Base-by-base conservation (phyloP, 2,113 vertebrate species). In the Electrona antarctica region DNA sequence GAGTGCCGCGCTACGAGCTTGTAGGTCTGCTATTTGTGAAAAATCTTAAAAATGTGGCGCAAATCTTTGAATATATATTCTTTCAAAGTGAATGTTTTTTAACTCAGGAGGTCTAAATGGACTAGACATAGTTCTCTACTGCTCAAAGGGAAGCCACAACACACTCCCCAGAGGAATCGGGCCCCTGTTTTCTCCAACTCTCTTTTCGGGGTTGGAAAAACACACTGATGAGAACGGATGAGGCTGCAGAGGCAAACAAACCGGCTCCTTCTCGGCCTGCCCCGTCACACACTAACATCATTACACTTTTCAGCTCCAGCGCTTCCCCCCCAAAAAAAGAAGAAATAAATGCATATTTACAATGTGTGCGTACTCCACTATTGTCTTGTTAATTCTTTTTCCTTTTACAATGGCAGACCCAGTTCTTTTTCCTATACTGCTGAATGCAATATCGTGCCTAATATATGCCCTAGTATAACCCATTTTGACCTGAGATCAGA, bases 301-400 rank as follows among this genome's bases (percentile, higher is more conserved):
- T 89, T 87, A 81, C 74, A 80, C 76, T 85, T 87, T 21, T 82
- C 85, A 82, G 82, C 79, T 79, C 80, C 74, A 71, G 62, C 71
- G 78, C 81, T 82, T 84, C 69, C 74, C 78, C 79, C 86, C 82
- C 83, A 83, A 89, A n/a, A n/a, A n/a, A n/a, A n/a, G n/a, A n/a
- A n/a, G n/a, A n/a, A n/a, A n/a, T n/a, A n/a, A n/a, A n/a, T 86
- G 74, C 77, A 85, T 87, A 74, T 83, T 88, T 81, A 88, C 85
- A 69, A 50, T 67, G 70, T 67, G 65, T 72, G 70, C 76, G 63
- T 77, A 67, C 33, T 76, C 69, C 13, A 8, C 75, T 64, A 80
- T 85, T 88, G 81, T 85, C 84, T 84, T 81, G 77, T 87, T 10
- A 89, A 73, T 72, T 41, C 5, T 2, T 65, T 82, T 73, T 89